Evolutionary conservation across 2,888 invertebrate species (phyloP), one percentile per base, ranked within the genome.

Genomic region (Homarus gammarus): DNA sequence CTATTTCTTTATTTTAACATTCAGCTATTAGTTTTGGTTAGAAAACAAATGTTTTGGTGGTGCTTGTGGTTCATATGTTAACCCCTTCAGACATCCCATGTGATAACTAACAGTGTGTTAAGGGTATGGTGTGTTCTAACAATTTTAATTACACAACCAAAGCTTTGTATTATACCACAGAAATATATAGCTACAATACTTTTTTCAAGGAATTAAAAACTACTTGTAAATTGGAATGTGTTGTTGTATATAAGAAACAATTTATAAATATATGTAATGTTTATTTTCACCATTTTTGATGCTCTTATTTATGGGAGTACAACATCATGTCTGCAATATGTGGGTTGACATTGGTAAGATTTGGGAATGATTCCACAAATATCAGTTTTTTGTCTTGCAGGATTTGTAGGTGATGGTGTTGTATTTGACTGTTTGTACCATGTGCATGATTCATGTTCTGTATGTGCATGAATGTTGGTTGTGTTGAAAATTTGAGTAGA

Each of bases 381-480:
- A 40, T n/a, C n/a, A 27, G 75, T 40, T 75, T 75, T 75, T 40
- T 44, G 40, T 73, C 36, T 38, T 75, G 12, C 44, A 75, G 44
- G 27, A 75, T 44, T 22, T 75, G n/a, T 75, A 75, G 75, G 75
- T 75, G 75, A 75, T 75, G 75, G 31, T 64, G 6, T 27, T 64
- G 40, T 75, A 75, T 44, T 75, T 75, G 44, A 44, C 8, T 75
- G 31, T 27, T 36, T 75, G 44, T 75, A n/a, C 44, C 27, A 44
- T 75, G 75, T 75, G 75, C 75, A 75, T 75, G 75, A 44, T 75
- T 6, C 22, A 73, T 75, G 44, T 75, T 44, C 22, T 75, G 75
- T 75, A 40, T 75, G 44, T 75, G 27, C 44, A 44, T 75, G 27
- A 75, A n/a, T n/a, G n/a, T 40, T 75, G n/a, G 44, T 5, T 44